These are phyloP conservation scores for Ictidomys tridecemlineatus DNA, from an alignment of 2,113 vertebrate genomes.

Conservation along the genomic window DNA sequence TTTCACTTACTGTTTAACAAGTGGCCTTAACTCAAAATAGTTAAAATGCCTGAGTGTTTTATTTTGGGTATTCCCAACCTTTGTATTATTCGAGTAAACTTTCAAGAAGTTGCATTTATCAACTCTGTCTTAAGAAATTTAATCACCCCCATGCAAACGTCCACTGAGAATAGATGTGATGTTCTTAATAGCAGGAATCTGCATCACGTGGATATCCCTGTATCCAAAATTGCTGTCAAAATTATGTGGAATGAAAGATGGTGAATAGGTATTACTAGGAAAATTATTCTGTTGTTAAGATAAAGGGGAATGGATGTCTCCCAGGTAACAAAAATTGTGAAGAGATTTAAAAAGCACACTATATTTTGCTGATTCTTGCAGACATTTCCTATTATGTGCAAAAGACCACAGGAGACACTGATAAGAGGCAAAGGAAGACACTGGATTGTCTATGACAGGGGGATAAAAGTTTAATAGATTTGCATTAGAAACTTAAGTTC, in stretches of 20 bases:
- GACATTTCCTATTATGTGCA: background rate
- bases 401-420: background rate
- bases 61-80: background rate
- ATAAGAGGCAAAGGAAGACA: background rate
- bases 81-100: background rate
- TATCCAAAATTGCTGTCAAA: background rate
- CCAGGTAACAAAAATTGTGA: background rate
- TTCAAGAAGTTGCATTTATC: background rate
- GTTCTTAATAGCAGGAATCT: background rate
- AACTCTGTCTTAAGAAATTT: background rate
- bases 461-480: background rate
- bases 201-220: background rate
- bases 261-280: background rate
- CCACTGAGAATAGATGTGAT: background rate
- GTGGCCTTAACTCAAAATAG: background rate
- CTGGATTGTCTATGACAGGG: background rate
- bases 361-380: background rate
- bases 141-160: background rate
- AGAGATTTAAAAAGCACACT: background rate
- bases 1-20: background rate
- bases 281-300: background rate
- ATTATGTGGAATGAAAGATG: background rate
- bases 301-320: background rate
- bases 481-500: background rate
- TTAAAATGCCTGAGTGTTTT: background rate